Base-by-base conservation (phyloP, 2,888 invertebrate species). In the Agrotis clavis region DNA sequence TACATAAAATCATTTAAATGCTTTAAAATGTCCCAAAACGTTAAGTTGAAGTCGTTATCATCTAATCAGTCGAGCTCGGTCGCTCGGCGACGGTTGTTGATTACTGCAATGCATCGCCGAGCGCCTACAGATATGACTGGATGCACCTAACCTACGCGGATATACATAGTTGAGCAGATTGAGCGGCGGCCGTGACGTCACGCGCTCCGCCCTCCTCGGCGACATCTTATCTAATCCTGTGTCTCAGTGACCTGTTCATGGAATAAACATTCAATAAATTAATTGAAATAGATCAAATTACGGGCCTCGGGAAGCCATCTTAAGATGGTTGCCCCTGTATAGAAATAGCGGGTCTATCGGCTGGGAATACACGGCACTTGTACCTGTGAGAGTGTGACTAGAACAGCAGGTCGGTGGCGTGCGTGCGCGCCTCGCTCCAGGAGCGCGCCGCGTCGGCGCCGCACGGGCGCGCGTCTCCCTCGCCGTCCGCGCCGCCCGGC, bases 381-480 rank as follows among this genome's bases (percentile, higher is more conserved):
- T 64, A 79, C 78, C 77, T 79, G 74, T 59, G 53, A 30, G 57
- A 56, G 74, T 57, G 74, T 74, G 78, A 79, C 91, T 92, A 95
- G 94, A 95, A 95, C 77, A 95, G 94, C 89, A 95, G 92, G 93
- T 95, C 95, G 69, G 95, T 94, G 90, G 86, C 84, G 86, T 87
- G 88, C 25, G 92, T 82, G 89, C 95, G 92, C 89, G 95, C 89
- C 79, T 93, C 93, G 91, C 93, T 94, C 95, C 95, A 95, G 9
- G 92, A 87, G 86, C 92, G 92, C 88, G 93, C 91, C 85, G 91
- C 91, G 86, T 88, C 91, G 3, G 92, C 93, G 76, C 88, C 93
- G 89, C 93, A 92, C 48, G 92, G 89, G 54, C 92, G 89, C 88
- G 89, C 92, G 87, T 90, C 93, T 1, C 64, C 79, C 21, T 68